phyloP scores from a whole-genome alignment of 1,140 invertebrate genomes.

The Sweltsa coloradensis region DNA sequence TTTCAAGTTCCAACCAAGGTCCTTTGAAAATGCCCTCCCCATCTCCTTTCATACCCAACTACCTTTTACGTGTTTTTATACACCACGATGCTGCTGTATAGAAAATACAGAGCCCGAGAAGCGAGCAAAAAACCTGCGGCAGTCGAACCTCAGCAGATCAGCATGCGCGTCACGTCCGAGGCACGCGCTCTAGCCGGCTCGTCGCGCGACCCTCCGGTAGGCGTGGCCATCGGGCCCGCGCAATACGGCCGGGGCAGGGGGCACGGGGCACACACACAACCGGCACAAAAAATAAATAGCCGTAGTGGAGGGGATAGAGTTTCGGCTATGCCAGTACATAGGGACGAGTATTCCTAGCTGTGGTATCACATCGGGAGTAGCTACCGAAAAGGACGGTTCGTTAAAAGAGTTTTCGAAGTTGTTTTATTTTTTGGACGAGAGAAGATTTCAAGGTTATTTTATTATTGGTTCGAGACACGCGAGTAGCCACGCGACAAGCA shows the following conservation, averaged over 20 bases:
- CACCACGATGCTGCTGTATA: too few relatives aligned
- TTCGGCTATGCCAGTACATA: constrained; percentile 4
- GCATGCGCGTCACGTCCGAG: constrained; percentile 10
- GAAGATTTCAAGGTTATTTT: background rate
- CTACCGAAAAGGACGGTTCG: constrained; percentile 1
- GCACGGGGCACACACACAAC: background rate
- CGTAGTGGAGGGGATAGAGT: background rate
- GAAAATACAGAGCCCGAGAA: too few relatives aligned
- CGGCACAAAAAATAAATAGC: background rate
- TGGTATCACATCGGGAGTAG: constrained; percentile 7
- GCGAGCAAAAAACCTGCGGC: too few relatives aligned
- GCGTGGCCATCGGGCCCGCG: background rate
- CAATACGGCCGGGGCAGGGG: background rate
- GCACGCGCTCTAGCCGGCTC: constrained; percentile 9
- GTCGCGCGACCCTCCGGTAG: background rate
- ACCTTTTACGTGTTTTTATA: too few relatives aligned
- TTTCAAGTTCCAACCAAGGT: too few relatives aligned
- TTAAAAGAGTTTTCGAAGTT: background rate
- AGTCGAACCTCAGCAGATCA: too few relatives aligned
- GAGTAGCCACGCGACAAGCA: background rate
- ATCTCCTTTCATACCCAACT: too few relatives aligned
- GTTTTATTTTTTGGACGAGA: background rate
- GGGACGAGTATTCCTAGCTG: background rate
- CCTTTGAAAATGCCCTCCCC: too few relatives aligned
- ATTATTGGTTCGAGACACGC: background rate